Base-by-base conservation (phyloP, 2,113 vertebrate genomes). In the Heterotis niloticus region DNA sequence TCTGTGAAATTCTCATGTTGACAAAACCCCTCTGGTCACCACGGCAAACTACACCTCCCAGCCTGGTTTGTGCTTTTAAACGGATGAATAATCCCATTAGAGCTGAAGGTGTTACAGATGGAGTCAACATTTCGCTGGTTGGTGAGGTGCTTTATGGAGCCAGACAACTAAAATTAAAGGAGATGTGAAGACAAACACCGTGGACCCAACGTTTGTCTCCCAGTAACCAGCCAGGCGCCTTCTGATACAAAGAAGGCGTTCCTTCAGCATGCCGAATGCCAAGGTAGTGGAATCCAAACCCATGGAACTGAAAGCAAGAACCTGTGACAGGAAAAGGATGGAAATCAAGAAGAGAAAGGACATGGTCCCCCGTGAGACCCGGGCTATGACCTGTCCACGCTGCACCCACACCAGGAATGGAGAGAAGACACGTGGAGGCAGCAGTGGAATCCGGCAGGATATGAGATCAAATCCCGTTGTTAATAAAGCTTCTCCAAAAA, bases 331-430 rank as follows among this genome's bases (percentile, higher is more conserved):
- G 34, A 83, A 29, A 34, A 78, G 69, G 9, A 64, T 51, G 18
- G 78, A 77, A 76, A 65, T 16, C 5, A 83, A 57, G 78, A 75
- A 57, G 9, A 51, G 72, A 4, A 28, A 73, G 0, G 24, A 66
- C 0, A 5, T 73, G 1, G 59, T 81, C 28, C 76, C 70, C 72
- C 80, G 83, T 57, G 78, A 82, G 76, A 75, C 52, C 70, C 84
- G 87, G 77, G 85, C 87, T 17, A 80, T 81, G 5, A 90, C 88
- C 79, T 88, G 87, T 76, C 34, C 83, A 10, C 69, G 82, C 62
- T 52, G 64, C 64, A 75, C 72, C 60, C 81, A 51, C 79, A 64
- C 52, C 76, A 80, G 54, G 76, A 57, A 52, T 34, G n/a, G 59
- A 1, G 78, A 80, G 14, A 66, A 73, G 52, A 56, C 11, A 28